Percentiles rank a stretch among this genome's conserved stretches.
These are phyloP conservation scores for Macroglossus sobrinus DNA, from an alignment of 2,113 vertebrate genomes.

Conservation along the genomic window DNA sequence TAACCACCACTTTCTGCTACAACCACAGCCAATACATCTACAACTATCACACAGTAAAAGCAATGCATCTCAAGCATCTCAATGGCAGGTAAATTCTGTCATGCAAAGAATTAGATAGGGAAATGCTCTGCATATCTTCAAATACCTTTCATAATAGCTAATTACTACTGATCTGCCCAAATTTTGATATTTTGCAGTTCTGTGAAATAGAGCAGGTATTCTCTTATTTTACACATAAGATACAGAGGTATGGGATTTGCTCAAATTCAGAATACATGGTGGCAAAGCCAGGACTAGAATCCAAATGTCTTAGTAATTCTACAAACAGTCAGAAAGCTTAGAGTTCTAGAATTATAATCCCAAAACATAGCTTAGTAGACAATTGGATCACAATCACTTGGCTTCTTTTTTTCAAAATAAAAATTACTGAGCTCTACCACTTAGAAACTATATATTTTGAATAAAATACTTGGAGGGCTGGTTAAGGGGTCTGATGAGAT, in stretches of 20 bases:
- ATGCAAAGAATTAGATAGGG: background rate
- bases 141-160: background rate
- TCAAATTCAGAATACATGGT: background rate
- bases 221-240: background rate
- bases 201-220: background rate
- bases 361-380: background rate
- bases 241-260: background rate
- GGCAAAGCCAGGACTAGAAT: background rate
- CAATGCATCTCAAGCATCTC: background rate
- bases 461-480: background rate
- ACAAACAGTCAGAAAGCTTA: background rate
- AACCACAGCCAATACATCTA: background rate
- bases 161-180: background rate
- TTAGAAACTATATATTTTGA: background rate
- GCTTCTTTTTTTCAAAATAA: slow-evolving; percentile 23
- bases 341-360: background rate
- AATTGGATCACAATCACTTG: background rate
- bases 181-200: background rate
- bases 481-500: background rate
- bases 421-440: background rate
- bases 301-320: background rate
- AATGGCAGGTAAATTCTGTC: background rate
- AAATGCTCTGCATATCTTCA: background rate
- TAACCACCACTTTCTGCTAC: no score
- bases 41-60: background rate